Conservation (phyloP, 1,140 invertebrate genomes). For the Sitobion miscanthi region DNA sequence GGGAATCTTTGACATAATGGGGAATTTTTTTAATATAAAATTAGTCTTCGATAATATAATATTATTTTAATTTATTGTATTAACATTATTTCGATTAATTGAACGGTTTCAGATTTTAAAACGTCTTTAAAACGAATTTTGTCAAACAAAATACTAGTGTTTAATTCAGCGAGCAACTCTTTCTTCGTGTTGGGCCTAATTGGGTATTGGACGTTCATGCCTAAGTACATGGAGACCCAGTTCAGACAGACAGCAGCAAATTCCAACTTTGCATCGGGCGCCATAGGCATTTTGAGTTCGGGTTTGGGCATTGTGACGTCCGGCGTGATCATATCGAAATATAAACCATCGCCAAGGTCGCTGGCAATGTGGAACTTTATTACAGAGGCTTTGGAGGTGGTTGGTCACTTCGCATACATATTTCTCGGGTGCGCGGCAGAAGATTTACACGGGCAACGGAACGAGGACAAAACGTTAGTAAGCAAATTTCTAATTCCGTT, state of each 20-base stretch:
- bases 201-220: slow-evolving; percentile 60
- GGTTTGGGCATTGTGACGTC: slow-evolving; percentile 74
- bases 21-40: neutral
- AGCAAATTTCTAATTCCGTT: slow-evolving; percentile 51
- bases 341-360: slow-evolving; percentile 72
- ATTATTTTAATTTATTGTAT: neutral
- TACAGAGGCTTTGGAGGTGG: slow-evolving; percentile 70
- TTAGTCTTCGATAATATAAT: neutral
- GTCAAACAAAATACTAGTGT: slow-evolving; percentile 47
- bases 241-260: slow-evolving; percentile 66
- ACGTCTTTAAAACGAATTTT: slow-evolving; percentile 49
- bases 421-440: slow-evolving; percentile 74
- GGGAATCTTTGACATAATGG: too few species aligned
- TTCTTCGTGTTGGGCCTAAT: slow-evolving; percentile 52
- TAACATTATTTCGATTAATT: neutral
- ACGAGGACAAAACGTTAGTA: slow-evolving; percentile 63
- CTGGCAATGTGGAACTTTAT: slow-evolving; percentile 78
- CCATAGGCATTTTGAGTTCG: slow-evolving; percentile 75
- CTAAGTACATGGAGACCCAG: slow-evolving; percentile 66
- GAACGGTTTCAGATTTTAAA: slow-evolving; percentile 47
- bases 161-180: slow-evolving; percentile 46
- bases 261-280: slow-evolving; percentile 62
- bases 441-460: slow-evolving; percentile 66
- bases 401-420: slow-evolving; percentile 72
- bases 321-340: slow-evolving; percentile 73